These are phyloP conservation scores for Macropis europaea DNA, from an alignment of 2,888 invertebrate species.

Conservation along the genomic window DNA sequence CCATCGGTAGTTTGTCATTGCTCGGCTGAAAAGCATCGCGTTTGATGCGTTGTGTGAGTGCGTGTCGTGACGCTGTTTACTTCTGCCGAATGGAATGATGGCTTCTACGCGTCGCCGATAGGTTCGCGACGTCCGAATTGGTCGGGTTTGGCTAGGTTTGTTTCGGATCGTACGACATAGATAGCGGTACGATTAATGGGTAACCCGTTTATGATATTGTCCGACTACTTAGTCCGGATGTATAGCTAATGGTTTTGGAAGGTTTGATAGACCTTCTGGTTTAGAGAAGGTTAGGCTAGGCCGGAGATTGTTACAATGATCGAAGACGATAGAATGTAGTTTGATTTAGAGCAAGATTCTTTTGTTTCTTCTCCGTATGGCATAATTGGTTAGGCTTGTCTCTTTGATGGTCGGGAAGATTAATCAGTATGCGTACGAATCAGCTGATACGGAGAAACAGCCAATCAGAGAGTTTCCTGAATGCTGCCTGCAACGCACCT, in stretches of 20 bases:
- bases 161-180: not conserved
- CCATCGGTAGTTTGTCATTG: not conserved
- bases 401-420: too few relatives aligned
- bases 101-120: slow-evolving; percentile 21
- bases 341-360: too few relatives aligned
- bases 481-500: not conserved
- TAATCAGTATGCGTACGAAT: not conserved
- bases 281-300: too few relatives aligned
- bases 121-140: too few relatives aligned
- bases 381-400: too few relatives aligned
- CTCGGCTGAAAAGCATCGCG: slow-evolving; percentile 15
- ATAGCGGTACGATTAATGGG: slow-evolving; percentile 6
- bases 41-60: slow-evolving; percentile 17
- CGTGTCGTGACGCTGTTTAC: slow-evolving; percentile 26
- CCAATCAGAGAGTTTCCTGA: not conserved
- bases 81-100: slow-evolving; percentile 13
- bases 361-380: too few relatives aligned
- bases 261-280: too few relatives aligned
- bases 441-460: not conserved
- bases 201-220: slow-evolving; percentile 16
- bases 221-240: too few relatives aligned
- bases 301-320: too few relatives aligned
- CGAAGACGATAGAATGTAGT: too few relatives aligned
- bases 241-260: too few relatives aligned
- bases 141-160: slow-evolving; percentile 2